Conservation (phyloP, 2,797 vertebrate species). For the Tokudaia tokunoshimensis region DNA sequence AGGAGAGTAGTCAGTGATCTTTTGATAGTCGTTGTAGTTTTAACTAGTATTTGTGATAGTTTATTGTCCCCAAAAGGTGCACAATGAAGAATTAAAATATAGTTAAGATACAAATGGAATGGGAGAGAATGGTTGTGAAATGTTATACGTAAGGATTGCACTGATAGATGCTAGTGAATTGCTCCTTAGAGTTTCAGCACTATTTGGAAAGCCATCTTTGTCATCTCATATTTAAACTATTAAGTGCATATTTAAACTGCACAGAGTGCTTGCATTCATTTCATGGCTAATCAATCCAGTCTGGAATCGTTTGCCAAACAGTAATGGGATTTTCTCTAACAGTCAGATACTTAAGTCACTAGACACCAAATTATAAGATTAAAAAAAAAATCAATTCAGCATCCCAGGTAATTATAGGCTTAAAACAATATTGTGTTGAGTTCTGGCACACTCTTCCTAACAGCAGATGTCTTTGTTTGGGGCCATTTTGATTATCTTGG, state of each 20-base stretch:
- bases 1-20: slow-evolving; percentile 25
- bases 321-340: slow-evolving; percentile 79
- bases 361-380: slow-evolving; percentile 77
- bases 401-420: slow-evolving; percentile 83
- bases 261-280: slow-evolving; percentile 77
- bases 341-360: slow-evolving; percentile 79
- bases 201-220: slow-evolving; percentile 66
- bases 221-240: slow-evolving; percentile 71
- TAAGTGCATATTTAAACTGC: slow-evolving; percentile 80
- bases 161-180: slow-evolving; percentile 51
- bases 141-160: slow-evolving; percentile 23
- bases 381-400: slow-evolving; percentile 84
- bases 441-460: slow-evolving; percentile 76
- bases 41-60: slow-evolving; percentile 51
- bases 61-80: slow-evolving; percentile 31
- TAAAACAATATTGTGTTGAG: slow-evolving; percentile 84
- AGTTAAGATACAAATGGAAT: slow-evolving; percentile 65
- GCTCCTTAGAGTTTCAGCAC: slow-evolving; percentile 29
- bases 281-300: slow-evolving; percentile 79
- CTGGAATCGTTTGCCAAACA: slow-evolving; percentile 79
- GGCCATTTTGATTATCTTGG: slow-evolving; percentile 68
- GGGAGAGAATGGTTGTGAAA: slow-evolving; percentile 46
- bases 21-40: background rate
- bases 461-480: slow-evolving; percentile 83
- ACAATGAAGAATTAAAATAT: slow-evolving; percentile 60